phyloP scores from a whole-genome alignment of 1,140 invertebrate species.

The Panagrolaimus sp. region DNA sequence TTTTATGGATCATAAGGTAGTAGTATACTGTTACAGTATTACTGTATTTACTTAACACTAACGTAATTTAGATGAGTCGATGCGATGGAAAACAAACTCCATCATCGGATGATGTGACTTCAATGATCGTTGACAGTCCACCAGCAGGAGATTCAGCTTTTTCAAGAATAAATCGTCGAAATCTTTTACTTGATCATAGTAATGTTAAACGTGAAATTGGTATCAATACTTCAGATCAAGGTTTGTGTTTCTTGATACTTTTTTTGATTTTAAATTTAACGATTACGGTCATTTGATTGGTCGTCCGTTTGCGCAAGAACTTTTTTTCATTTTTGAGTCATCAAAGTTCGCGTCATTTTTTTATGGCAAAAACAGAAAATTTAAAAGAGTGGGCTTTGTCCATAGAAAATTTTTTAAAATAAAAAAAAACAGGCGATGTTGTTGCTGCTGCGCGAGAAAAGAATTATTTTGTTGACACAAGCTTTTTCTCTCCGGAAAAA shows the following conservation, averaged over 20 bases:
- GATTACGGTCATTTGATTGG: no score
- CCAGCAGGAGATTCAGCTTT: neutral
- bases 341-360: no score
- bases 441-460: neutral
- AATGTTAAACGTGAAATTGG: conserved; percentile 12
- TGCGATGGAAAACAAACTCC: conserved; percentile 34
- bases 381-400: no score
- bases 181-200: neutral
- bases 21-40: neutral
- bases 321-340: no score
- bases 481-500: neutral
- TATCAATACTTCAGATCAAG: neutral
- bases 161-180: neutral
- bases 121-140: conserved; percentile 22
- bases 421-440: no score
- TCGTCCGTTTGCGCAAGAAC: no score
- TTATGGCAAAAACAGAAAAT: no score
- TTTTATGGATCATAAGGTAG: conserved; percentile 56
- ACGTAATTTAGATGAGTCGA: conserved; percentile 43
- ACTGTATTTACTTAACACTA: neutral
- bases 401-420: no score
- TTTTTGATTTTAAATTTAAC: neutral
- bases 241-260: neutral
- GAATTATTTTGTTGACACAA: conserved; percentile 13
- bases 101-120: conserved; percentile 25